A percentile compares a stretch with the other conserved stretches of the same genome.
phyloP scores from a whole-genome alignment of 1,140 invertebrate genomes.

The Nixonia krombeini region DNA sequence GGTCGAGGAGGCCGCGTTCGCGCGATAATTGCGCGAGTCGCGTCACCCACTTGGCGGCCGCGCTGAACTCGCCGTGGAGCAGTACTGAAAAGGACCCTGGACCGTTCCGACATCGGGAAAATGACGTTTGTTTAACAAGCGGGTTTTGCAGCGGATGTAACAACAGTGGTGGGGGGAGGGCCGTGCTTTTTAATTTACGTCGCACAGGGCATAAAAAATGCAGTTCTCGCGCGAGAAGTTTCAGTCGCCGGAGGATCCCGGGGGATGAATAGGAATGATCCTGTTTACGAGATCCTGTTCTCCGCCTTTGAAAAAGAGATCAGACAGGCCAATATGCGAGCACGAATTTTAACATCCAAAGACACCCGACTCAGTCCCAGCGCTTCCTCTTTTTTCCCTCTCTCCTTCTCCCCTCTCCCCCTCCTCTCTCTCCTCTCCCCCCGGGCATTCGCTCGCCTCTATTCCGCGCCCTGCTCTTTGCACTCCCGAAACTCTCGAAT shows the following conservation, averaged over 20 bases:
- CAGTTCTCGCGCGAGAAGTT: neutral
- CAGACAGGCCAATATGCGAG: slow-evolving; percentile 28
- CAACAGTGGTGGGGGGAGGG: too few relatives aligned
- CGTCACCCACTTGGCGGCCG: too few relatives aligned
- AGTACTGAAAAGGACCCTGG: too few relatives aligned
- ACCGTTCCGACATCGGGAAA: too few relatives aligned
- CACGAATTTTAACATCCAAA: slow-evolving; percentile 12
- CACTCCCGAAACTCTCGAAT: slow-evolving; percentile 1
- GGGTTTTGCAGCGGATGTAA: too few relatives aligned
- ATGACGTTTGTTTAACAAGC: too few relatives aligned
- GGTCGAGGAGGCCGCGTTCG: too few relatives aligned
- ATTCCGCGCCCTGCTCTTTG: slow-evolving; percentile 3
- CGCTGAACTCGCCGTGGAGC: too few relatives aligned
- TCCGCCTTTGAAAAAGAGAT: slow-evolving; percentile 28
- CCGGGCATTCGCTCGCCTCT: neutral
- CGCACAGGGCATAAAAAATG: too few relatives aligned
- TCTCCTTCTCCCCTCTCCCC: too few relatives aligned
- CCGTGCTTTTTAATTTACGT: too few relatives aligned
- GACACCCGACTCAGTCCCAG: slow-evolving; percentile 28
- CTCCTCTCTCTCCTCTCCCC: slow-evolving; percentile 3
- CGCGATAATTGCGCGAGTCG: too few relatives aligned
- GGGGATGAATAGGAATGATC: slow-evolving; percentile 62
- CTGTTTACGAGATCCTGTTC: slow-evolving; percentile 49
- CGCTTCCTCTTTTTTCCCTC: slow-evolving; percentile 4
- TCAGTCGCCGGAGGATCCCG: slow-evolving; percentile 54